A percentile compares a stretch with the other conserved stretches of the same genome.
phyloP scores from a whole-genome alignment of 2,797 vertebrate genomes.

The Hydrophis major region DNA sequence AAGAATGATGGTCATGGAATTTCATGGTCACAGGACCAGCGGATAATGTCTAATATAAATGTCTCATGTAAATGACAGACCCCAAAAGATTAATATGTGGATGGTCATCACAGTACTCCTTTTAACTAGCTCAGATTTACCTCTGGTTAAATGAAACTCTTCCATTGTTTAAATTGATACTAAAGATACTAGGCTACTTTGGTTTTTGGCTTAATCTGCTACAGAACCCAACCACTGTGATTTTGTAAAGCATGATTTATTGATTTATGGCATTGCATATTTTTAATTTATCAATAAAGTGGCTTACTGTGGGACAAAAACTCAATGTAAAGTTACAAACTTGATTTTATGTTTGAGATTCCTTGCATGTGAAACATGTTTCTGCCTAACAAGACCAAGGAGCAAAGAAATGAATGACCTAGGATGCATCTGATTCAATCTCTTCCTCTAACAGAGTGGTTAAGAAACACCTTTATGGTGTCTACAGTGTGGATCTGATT shows the following conservation, averaged over 20 bases:
- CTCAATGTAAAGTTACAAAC: not conserved
- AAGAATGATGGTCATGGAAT: not conserved
- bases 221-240: not conserved
- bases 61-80: not conserved
- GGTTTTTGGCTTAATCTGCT: not conserved
- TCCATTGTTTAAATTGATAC: not conserved
- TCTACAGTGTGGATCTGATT: not conserved
- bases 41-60: too few relatives aligned
- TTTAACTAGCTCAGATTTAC: not conserved
- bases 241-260: not conserved
- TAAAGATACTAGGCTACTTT: not conserved
- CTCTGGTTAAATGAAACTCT: too few relatives aligned
- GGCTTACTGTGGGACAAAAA: not conserved
- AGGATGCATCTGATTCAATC: not conserved
- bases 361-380: not conserved
- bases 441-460: not conserved
- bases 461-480: not conserved
- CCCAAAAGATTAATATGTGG: not conserved
- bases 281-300: not conserved
- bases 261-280: not conserved
- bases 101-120: not conserved
- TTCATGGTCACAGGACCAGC: not conserved
- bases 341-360: not conserved
- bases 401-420: not conserved
- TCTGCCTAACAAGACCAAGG: not conserved